Evolutionary conservation across 2,888 invertebrate species (phyloP).

Genomic region (Strigamia crassipes): DNA sequence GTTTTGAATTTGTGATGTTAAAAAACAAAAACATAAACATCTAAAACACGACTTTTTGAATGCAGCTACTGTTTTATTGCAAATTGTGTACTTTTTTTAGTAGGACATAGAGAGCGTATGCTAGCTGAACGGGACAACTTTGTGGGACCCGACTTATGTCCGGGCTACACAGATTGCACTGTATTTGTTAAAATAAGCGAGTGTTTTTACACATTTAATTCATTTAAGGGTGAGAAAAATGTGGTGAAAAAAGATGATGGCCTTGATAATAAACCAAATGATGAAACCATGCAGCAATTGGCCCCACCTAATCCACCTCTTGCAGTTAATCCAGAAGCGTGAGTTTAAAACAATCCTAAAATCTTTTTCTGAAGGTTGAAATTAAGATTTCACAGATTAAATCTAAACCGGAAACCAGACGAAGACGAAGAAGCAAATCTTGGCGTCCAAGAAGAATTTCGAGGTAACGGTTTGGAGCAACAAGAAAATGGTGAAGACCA

Average conservation of each 20-base stretch:
- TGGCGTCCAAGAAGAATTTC: conserved; percentile 12
- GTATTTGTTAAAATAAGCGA: too few relatives aligned
- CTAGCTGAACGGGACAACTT: too few relatives aligned
- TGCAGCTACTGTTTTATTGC: too few relatives aligned
- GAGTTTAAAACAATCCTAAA: neutral
- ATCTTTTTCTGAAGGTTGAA: neutral
- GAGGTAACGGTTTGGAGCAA: conserved; percentile 47
- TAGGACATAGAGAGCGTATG: too few relatives aligned
- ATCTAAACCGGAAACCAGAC: conserved; percentile 3
- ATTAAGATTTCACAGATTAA: neutral
- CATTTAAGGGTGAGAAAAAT: neutral
- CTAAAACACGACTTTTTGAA: too few relatives aligned
- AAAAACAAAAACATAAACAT: too few relatives aligned
- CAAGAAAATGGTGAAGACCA: conserved; percentile 49
- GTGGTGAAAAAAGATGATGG: neutral
- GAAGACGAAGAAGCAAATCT: conserved; percentile 22
- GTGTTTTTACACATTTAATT: neutral
- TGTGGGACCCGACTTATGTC: too few relatives aligned
- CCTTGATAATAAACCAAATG: neutral
- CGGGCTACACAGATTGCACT: too few relatives aligned
- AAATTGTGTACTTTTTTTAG: too few relatives aligned
- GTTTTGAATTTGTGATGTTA: too few relatives aligned
- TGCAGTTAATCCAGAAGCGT: neutral
- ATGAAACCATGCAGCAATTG: neutral
- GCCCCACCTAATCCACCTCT: neutral